Percentiles rank a stretch among this genome's conserved stretches.
Evolutionary conservation across 2,797 vertebrate species (phyloP).

Genomic region (Morus bassanus): DNA sequence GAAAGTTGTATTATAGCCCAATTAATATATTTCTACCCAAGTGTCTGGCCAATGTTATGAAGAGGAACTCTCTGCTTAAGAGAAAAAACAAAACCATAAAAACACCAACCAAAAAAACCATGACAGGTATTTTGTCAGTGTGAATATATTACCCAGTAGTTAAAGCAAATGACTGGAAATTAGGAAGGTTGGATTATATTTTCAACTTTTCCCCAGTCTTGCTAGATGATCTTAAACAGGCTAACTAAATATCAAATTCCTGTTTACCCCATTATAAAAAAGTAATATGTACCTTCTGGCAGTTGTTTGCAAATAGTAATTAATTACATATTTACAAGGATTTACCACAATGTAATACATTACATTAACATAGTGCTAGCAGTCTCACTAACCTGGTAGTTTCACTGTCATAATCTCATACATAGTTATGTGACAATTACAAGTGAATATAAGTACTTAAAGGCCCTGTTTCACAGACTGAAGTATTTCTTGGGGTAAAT

Average conservation of each 20-base stretch:
- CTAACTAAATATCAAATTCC: background rate
- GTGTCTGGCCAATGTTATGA: background rate
- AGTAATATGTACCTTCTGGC: background rate
- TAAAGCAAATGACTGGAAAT: background rate
- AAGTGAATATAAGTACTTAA: background rate
- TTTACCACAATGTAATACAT: background rate
- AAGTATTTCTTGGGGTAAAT: background rate
- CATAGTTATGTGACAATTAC: background rate
- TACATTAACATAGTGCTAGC: background rate
- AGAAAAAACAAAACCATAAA: background rate
- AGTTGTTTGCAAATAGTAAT: background rate
- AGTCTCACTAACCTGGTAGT: background rate
- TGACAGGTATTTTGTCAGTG: background rate
- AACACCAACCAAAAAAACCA: background rate
- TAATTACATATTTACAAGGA: background rate
- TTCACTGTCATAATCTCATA: background rate
- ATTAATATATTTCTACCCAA: background rate
- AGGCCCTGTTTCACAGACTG: background rate
- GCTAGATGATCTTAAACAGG: background rate
- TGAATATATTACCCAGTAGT: background rate
- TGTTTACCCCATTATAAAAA: background rate
- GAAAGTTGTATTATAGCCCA: background rate
- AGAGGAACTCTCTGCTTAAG: background rate
- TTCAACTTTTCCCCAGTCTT: background rate
- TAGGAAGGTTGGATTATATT: background rate